Evolutionary conservation across 2,113 vertebrate species (phyloP).

Genomic region (Todiramphus saurophagus): DNA sequence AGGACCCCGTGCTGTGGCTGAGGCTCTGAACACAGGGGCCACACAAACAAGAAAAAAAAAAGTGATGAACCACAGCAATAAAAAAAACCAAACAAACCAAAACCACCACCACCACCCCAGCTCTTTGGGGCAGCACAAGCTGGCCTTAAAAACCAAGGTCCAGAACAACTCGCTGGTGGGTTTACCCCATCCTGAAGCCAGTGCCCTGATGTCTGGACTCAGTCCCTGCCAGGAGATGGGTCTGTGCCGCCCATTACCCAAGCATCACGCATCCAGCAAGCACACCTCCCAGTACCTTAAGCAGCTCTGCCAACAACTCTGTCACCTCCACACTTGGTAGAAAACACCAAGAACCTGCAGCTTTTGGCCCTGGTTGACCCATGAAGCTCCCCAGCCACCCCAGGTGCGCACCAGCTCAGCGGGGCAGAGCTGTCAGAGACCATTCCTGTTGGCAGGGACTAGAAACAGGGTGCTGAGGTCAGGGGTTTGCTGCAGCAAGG

Average conservation of each 20-base stretch:
- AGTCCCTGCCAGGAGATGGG: neutral
- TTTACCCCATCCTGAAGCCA: neutral
- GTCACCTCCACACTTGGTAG: neutral
- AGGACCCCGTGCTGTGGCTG: neutral
- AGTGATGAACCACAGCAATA: accelerated
- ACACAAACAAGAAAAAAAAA: neutral
- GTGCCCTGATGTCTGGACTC: neutral
- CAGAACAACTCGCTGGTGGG: neutral
- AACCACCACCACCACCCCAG: no score
- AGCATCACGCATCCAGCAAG: neutral
- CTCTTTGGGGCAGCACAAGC: neutral
- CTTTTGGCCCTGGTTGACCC: neutral
- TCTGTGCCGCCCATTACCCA: neutral
- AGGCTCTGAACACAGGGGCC: neutral
- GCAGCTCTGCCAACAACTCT: neutral
- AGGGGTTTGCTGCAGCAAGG: no score
- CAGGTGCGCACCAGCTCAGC: neutral
- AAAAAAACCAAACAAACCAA: no score
- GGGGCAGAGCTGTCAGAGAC: neutral
- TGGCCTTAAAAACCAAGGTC: neutral
- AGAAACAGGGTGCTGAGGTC: neutral
- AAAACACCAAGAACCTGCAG: neutral
- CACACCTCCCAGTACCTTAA: neutral
- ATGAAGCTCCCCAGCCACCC: neutral
- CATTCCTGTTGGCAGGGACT: neutral